These are phyloP conservation scores for Pipistrellus pipistrellus DNA, from an alignment of 2,797 vertebrate species.

Conservation along the genomic window DNA sequence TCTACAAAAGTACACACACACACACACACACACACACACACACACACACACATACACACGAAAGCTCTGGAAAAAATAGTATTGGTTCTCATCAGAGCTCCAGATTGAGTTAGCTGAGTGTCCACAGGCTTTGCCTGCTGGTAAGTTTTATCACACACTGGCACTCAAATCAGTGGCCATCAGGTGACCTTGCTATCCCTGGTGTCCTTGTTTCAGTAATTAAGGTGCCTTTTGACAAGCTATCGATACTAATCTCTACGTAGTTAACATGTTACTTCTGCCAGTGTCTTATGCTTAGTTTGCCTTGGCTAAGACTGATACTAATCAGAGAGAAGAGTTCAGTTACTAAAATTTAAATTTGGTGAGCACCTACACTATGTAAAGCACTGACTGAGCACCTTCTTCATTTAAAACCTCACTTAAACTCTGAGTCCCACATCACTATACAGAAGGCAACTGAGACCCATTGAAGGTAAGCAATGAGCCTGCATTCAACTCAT, in stretches of 20 bases:
- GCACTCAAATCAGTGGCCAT: background rate
- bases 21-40: background rate
- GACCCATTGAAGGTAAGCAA: background rate
- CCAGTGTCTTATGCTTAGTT: background rate
- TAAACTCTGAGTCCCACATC: background rate
- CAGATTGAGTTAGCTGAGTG: background rate
- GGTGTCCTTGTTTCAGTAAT: background rate
- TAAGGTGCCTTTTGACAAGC: background rate
- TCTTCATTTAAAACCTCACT: background rate
- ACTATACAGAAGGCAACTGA: background rate
- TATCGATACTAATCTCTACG: background rate
- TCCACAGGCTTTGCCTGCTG: background rate
- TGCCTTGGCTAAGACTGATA: background rate
- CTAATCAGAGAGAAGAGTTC: background rate
- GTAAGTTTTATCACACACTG: background rate
- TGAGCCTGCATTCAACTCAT: background rate
- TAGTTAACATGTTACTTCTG: background rate
- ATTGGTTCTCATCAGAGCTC: background rate
- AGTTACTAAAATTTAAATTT: constrained; percentile 15
- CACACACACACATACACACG: background rate
- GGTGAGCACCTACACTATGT: background rate
- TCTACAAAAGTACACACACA: constrained; percentile 44
- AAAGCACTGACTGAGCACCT: background rate
- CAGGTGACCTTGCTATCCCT: background rate
- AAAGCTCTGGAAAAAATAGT: background rate